These are phyloP conservation scores for Martes martes DNA, from an alignment of 2,113 vertebrate genomes.

Conservation along the genomic window DNA sequence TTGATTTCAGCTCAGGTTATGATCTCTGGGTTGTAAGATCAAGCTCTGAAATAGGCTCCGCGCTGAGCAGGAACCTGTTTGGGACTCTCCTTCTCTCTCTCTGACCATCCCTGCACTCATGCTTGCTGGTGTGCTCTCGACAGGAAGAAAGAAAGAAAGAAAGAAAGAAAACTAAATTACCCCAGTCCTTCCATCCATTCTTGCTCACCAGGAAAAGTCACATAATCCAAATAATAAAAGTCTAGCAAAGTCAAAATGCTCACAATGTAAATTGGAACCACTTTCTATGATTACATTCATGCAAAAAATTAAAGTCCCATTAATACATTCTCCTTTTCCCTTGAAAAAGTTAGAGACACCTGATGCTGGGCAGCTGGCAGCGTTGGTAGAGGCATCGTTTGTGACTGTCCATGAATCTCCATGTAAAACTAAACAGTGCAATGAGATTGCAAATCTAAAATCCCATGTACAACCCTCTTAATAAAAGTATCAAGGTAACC, in stretches of 20 bases:
- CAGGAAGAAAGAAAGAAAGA: not conserved
- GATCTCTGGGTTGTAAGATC: not conserved
- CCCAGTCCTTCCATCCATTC: not conserved
- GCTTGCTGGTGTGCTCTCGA: not conserved
- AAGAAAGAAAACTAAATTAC: not conserved
- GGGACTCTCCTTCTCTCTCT: not conserved
- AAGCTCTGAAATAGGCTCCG: not conserved
- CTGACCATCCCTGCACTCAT: not conserved
- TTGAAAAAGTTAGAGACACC: not conserved
- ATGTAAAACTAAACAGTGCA: not conserved
- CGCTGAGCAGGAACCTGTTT: not conserved
- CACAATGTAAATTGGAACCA: not conserved
- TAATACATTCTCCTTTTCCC: not conserved
- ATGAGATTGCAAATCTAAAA: not conserved
- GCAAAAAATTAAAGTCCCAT: not conserved
- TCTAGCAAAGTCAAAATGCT: not conserved
- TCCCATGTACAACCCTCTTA: not conserved
- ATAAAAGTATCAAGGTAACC: not conserved
- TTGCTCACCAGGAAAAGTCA: not conserved
- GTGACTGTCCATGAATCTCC: not conserved
- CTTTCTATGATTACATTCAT: not conserved
- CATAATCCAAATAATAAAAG: not conserved
- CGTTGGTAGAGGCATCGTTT: not conserved
- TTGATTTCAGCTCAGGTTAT: not conserved
- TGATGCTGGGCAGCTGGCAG: not conserved